These are phyloP conservation scores for Gryllus bimaculatus DNA, from an alignment of 1,140 invertebrate genomes.

Conservation along the genomic window DNA sequence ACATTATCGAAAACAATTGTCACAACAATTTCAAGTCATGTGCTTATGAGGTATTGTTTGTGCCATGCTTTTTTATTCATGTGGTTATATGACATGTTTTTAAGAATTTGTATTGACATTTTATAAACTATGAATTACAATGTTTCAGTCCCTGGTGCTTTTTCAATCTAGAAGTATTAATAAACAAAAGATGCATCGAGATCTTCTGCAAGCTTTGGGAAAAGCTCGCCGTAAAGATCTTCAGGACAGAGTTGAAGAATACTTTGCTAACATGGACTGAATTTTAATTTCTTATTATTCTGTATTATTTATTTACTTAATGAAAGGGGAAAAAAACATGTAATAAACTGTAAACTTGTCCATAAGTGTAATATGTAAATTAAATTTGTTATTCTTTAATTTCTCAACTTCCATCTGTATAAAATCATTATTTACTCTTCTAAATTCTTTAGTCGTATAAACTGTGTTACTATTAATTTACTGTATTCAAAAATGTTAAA, in stretches of 20 bases:
- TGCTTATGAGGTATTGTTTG: slow-evolving; percentile 13
- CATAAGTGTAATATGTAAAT: too few species aligned
- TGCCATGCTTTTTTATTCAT: background rate
- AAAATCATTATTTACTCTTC: too few species aligned
- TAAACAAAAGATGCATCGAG: background rate
- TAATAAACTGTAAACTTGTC: too few species aligned
- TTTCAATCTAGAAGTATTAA: background rate
- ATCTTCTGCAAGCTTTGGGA: slow-evolving; percentile 30
- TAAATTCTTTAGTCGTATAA: too few species aligned
- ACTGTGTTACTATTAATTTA: too few species aligned
- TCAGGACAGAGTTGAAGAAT: slow-evolving; percentile 27
- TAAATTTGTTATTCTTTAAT: too few species aligned
- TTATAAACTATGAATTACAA: background rate
- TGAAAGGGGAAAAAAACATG: too few species aligned
- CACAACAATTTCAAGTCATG: slow-evolving; percentile 24
- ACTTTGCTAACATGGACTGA: background rate
- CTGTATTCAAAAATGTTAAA: too few species aligned
- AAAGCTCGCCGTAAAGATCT: slow-evolving; percentile 32
- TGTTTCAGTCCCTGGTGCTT: too few species aligned
- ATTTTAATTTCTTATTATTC: too few species aligned
- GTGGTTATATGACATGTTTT: background rate
- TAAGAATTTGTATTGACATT: background rate
- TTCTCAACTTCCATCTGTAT: too few species aligned
- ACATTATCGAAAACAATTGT: slow-evolving; percentile 36
- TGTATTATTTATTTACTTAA: too few species aligned